Evolutionary conservation across 2,888 invertebrate species (phyloP).

Genomic region (Odontothrips loti): DNA sequence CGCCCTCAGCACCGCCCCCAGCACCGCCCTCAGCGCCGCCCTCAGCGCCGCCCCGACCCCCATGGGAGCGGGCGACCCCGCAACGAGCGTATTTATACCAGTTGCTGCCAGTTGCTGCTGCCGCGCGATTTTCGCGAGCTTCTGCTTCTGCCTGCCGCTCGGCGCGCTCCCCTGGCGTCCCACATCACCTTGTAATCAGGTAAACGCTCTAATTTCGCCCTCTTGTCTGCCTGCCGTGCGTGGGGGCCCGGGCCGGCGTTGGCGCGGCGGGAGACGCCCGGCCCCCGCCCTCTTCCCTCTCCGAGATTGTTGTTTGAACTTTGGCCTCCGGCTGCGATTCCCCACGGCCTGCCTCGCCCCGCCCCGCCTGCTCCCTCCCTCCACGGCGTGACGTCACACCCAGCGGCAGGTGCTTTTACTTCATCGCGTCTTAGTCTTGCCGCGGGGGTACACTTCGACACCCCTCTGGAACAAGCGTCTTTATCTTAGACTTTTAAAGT

Average conservation of each 20-base stretch:
- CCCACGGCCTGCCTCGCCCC: not conserved
- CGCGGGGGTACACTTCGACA: no score
- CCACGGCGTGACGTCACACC: no score
- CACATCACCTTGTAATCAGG: not conserved
- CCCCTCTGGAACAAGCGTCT: no score
- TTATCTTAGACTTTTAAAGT: no score
- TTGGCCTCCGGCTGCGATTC: not conserved
- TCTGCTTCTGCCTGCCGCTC: no score
- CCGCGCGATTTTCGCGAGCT: no score
- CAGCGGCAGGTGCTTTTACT: no score
- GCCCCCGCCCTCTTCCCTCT: not conserved
- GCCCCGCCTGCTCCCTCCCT: not conserved
- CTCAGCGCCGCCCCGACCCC: no score
- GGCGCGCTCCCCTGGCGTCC: not conserved
- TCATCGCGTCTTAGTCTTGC: no score
- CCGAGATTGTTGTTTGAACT: not conserved
- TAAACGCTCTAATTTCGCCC: conserved; percentile 9
- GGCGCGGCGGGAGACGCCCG: not conserved
- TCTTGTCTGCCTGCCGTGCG: not conserved
- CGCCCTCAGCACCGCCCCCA: no score
- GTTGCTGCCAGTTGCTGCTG: not conserved
- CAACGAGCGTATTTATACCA: not conserved
- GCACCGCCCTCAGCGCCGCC: no score
- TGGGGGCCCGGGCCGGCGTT: not conserved
- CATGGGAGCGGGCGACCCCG: not conserved